Percentiles rank a stretch among this genome's conserved stretches.
phyloP scores from a whole-genome alignment of 2,797 vertebrate genomes.

The Thamnophis elegans region DNA sequence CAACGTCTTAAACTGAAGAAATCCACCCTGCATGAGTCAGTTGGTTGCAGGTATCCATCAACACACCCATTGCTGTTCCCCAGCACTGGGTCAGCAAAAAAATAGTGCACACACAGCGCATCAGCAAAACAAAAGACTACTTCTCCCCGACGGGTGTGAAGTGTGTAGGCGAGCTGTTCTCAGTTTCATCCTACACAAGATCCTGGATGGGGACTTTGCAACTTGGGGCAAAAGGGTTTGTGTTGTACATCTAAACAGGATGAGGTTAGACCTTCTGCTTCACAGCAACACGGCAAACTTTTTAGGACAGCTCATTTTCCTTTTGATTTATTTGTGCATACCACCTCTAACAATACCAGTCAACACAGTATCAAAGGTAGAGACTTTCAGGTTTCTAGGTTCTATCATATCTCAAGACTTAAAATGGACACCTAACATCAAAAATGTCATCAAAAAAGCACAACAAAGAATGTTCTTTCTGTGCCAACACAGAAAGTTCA shows the following conservation, averaged over 20 bases:
- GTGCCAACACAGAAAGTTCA: too few species aligned
- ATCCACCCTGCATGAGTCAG: neutral
- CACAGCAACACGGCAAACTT: slow-evolving; percentile 39
- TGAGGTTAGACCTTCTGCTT: slow-evolving; percentile 63
- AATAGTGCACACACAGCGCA: neutral
- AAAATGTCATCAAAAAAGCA: too few species aligned
- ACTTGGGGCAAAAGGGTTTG: slow-evolving; percentile 31
- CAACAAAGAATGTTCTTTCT: too few species aligned
- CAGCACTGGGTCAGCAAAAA: neutral
- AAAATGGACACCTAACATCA: too few species aligned
- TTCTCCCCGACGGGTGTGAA: slow-evolving; percentile 33
- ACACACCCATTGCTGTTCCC: neutral
- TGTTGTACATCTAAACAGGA: slow-evolving; percentile 51
- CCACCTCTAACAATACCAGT: too few species aligned
- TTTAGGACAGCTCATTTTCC: slow-evolving; percentile 51
- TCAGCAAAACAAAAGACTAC: neutral
- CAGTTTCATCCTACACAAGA: neutral
- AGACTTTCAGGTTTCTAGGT: too few species aligned
- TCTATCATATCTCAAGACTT: too few species aligned
- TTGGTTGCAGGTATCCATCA: neutral
- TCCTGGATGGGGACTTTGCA: slow-evolving; percentile 15
- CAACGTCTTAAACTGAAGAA: neutral
- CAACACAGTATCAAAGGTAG: too few species aligned
- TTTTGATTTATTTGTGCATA: slow-evolving; percentile 11
- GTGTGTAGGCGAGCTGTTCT: slow-evolving; percentile 52